These are phyloP conservation scores for Tribolium freemani DNA, from an alignment of 2,888 invertebrate genomes.

Conservation along the genomic window DNA sequence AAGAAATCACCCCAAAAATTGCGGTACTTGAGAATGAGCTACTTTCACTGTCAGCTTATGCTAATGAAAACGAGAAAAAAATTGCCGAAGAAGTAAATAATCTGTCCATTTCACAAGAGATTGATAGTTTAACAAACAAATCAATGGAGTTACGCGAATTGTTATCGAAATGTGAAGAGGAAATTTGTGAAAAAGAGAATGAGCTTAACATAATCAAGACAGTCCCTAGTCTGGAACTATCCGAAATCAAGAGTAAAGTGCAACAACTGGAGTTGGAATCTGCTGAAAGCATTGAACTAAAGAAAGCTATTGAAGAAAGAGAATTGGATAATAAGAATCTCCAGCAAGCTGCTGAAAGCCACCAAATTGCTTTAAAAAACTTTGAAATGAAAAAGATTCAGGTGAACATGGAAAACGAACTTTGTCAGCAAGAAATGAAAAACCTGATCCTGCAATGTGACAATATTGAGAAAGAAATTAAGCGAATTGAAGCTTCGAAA, in stretches of 20 bases:
- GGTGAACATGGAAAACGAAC: neutral
- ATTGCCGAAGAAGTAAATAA: neutral
- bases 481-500: neutral
- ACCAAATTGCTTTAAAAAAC: neutral
- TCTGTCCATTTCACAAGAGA: neutral
- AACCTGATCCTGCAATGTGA: neutral
- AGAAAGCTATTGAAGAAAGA: slow-evolving; percentile 2
- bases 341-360: slow-evolving; percentile 1
- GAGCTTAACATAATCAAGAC: neutral
- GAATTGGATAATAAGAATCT: slow-evolving; percentile 2
- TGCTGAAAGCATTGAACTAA: neutral
- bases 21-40: neutral
- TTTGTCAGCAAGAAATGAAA: neutral
- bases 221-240: neutral
- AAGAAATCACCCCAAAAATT: neutral
- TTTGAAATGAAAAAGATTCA: neutral
- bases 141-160: neutral
- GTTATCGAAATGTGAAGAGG: neutral
- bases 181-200: neutral
- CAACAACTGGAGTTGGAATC: neutral
- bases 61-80: neutral
- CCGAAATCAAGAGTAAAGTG: neutral
- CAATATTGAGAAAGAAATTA: slow-evolving; percentile 1
- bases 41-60: neutral
- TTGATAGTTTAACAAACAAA: neutral